Conservation (phyloP, 2,888 invertebrate genomes). For the Norana najaformis region DNA sequence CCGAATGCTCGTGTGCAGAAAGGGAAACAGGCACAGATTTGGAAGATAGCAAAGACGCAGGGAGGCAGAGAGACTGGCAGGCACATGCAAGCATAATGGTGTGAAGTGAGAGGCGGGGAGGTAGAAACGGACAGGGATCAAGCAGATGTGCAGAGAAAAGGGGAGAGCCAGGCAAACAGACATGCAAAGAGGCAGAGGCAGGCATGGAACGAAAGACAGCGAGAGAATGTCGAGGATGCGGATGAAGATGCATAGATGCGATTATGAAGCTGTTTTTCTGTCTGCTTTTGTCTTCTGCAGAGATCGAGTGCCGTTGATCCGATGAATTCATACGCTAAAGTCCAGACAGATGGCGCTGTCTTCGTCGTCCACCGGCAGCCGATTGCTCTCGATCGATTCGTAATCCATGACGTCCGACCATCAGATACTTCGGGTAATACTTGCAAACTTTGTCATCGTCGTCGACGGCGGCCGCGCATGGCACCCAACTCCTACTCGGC, state of each 20-base stretch:
- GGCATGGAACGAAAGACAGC: background rate
- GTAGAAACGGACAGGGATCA: background rate
- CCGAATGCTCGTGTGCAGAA: background rate
- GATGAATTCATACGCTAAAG: slow-evolving; percentile 31
- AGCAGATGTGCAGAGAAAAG: too few species aligned
- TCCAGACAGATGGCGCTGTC: slow-evolving; percentile 48
- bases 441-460: background rate
- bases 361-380: slow-evolving; percentile 65
- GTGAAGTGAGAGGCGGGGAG: background rate
- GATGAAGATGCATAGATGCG: background rate
- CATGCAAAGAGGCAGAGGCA: too few species aligned
- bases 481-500: too few species aligned
- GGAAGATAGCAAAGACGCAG: too few species aligned
- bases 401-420: slow-evolving; percentile 64
- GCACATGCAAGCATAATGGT: background rate
- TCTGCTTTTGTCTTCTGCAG: background rate
- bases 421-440: slow-evolving; percentile 50
- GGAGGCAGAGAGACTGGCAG: too few species aligned
- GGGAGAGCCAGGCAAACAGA: too few species aligned
- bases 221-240: background rate
- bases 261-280: background rate
- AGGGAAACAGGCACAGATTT: too few species aligned
- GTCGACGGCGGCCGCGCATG: background rate
- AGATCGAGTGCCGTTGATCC: slow-evolving; percentile 27
- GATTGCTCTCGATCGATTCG: slow-evolving; percentile 65